Evolutionary conservation across 92 coral and sea anemone species (phyloP).

Genomic region (Zoanthus solanderi): DNA sequence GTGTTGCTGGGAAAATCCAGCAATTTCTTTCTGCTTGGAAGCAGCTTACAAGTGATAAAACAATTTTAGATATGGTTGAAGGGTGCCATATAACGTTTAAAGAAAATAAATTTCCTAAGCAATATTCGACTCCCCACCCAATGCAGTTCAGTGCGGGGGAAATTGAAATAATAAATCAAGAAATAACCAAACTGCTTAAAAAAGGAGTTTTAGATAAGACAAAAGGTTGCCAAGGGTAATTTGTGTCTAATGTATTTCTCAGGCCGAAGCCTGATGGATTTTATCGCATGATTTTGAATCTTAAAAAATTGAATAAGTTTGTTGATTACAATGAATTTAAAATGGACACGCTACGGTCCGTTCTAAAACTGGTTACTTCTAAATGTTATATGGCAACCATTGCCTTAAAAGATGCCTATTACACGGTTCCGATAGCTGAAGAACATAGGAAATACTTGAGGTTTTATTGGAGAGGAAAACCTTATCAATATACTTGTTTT

Average conservation of each 20-base stretch:
- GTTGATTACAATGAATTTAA: constrained; percentile 65
- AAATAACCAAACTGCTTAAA: constrained; percentile 45
- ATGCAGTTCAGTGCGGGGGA: constrained; percentile 23
- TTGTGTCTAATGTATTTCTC: constrained; percentile 57
- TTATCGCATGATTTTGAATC: constrained; percentile 56
- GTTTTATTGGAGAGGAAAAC: constrained; percentile 44
- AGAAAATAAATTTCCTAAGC: constrained; percentile 43
- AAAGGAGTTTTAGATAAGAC: constrained; percentile 54
- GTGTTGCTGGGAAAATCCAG: constrained; percentile 62
- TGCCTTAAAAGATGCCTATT: constrained; percentile 54
- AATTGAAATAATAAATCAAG: constrained; percentile 43
- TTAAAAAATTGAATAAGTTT: constrained; percentile 60
- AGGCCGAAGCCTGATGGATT: constrained; percentile 68
- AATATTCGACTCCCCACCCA: constrained; percentile 39
- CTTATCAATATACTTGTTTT: constrained; percentile 60
- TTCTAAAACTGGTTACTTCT: constrained; percentile 56
- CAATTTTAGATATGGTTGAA: constrained; percentile 58
- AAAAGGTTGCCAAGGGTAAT: constrained; percentile 3
- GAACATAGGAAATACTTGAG: constrained; percentile 45
- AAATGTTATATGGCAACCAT: constrained; percentile 67
- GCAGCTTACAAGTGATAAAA: constrained; percentile 51
- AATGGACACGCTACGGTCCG: constrained; percentile 66
- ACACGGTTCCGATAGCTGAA: constrained; percentile 25
- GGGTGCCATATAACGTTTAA: constrained; percentile 66
- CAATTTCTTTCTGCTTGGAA: constrained; percentile 46